Evolutionary conservation across 2,797 vertebrate species (phyloP).

Genomic region (Cebuella pygmaea): DNA sequence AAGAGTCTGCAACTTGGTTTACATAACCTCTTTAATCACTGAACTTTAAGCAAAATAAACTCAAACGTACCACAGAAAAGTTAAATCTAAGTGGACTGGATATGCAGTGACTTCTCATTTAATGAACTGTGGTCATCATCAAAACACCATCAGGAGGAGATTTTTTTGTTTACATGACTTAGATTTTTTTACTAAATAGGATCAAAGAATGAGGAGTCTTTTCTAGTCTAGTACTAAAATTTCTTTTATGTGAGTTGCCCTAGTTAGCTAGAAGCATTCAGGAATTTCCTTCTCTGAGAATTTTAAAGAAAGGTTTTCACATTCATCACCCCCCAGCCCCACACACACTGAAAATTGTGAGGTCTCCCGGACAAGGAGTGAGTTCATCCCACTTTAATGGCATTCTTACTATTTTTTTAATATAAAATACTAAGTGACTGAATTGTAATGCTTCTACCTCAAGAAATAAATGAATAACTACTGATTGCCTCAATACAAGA

Average conservation of each 20-base stretch:
- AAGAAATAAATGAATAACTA: conserved; percentile 79
- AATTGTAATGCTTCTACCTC: conserved; percentile 70
- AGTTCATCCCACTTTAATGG: not conserved
- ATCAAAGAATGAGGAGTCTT: conserved; percentile 29
- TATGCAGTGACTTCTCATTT: not conserved
- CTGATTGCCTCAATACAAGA: conserved; percentile 60
- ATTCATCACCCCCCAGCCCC: not conserved
- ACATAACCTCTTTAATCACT: conserved; percentile 7
- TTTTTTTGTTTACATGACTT: conserved; percentile 24
- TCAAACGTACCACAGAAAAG: not conserved
- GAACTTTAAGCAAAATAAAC: conserved; percentile 55
- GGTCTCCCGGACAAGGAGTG: not conserved
- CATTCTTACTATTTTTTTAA: conserved; percentile 12
- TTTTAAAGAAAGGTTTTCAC: conserved; percentile 42
- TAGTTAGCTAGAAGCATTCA: not conserved
- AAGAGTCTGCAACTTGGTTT: not conserved
- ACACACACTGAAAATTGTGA: not conserved
- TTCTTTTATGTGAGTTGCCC: not conserved
- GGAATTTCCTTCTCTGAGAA: conserved; percentile 40
- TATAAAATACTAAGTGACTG: conserved; percentile 73
- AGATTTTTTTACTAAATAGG: conserved; percentile 19
- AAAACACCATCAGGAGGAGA: conserved; percentile 11
- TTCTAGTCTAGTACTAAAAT: not conserved
- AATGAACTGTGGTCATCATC: not conserved
- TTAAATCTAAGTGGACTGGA: not conserved